Evolutionary conservation across 2,797 vertebrate genomes (phyloP), one percentile per base, ranked within the genome.

Genomic region (Eupleurogrammus muticus): DNA sequence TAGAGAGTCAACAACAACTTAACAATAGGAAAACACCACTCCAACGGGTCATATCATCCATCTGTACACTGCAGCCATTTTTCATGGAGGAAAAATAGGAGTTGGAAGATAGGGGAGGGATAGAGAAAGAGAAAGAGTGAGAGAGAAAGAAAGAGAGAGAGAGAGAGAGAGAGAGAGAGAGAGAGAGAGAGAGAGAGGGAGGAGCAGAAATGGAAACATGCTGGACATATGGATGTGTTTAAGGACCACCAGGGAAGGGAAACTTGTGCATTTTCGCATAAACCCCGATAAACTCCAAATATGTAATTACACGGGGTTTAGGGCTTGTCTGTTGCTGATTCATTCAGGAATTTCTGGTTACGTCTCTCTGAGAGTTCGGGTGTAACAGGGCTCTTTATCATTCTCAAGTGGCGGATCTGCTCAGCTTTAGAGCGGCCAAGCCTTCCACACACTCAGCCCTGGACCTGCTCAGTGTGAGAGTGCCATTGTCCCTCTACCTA

Each of bases 291-390:
- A 95, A 95, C 92, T 95, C 92, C 92, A 94, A 94, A 95, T 94
- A 94, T 94, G 93, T 94, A 95, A 95, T 95, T 95, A 94, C 93
- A 94, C 90, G 89, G 94, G 92, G 91, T 94, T 95, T 95, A 94
- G 87, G 90, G 91, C 89, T 91, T 88, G 93, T 93, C 94, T 93
- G 93, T 93, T 93, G 92, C 92, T 85, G 93, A 94, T 92, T 92
- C 93, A 93, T 91, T 94, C 91, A 93, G 92, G 93, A 94, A 95
- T 94, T 93, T 90, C 88, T 90, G 92, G 90, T 93, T 88, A 81
- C 86, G 89, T 94, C 91, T 93, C 87, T 92, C 87, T 61, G 87
- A 92, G 88, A 87, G 85, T 83, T 80, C 56, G 84, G 84, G 72
- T 82, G 85, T 83, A 91, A 79, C 88, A 40, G 80, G 79, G 79